Base-by-base conservation (phyloP, 2,113 vertebrate species). In the Columbina picui region DNA sequence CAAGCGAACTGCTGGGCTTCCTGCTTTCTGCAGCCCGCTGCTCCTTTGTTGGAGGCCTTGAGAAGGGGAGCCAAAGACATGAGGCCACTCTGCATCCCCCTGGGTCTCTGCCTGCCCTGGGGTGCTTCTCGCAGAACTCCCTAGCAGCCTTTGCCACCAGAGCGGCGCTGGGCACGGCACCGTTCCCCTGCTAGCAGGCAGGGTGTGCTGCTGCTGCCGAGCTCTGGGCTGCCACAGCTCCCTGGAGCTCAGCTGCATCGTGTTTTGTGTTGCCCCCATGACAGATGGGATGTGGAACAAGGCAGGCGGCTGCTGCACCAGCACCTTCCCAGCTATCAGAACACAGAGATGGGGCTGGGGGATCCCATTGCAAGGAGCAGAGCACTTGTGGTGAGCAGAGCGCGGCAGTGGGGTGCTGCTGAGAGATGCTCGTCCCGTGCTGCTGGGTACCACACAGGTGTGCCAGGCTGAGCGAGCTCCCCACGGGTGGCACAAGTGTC, bases 301-400 rank as follows among this genome's bases (percentile, higher is more conserved):
- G 45, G 34, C 22, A 87, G 39, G 32, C 0, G 0, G 34, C 63
- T 76, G 49, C 34, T 60, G 38, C 39, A 52, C n/a, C 47, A 59
- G 68, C 73, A 55, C 19, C 68, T 81, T 32, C 49, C 32, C 84
- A 56, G 70, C 36, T 61, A 18, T 36, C 80, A 69, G 55, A 69
- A 64, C 14, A 15, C 19, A 32, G 39, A 30, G 47, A 27, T 0
- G 0, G 57, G 27, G 10, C 25, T 23, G 34, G 21, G 65, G 18
- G 5, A 15, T 41, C 49, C 9, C 3, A 0, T 10, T 65, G 47
- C 47, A 55, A 93, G 64, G 22, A 77, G 34, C 25, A 68, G 73
- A 61, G 20, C 16, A 7, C 60, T 67, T 0, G 4, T 1, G 2
- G 41, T 50, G 45, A 81, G 77, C 32, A 67, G n/a, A 41, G 34